These are phyloP conservation scores for Rhinoraja longicauda DNA, from an alignment of 2,797 vertebrate species.

Conservation along the genomic window DNA sequence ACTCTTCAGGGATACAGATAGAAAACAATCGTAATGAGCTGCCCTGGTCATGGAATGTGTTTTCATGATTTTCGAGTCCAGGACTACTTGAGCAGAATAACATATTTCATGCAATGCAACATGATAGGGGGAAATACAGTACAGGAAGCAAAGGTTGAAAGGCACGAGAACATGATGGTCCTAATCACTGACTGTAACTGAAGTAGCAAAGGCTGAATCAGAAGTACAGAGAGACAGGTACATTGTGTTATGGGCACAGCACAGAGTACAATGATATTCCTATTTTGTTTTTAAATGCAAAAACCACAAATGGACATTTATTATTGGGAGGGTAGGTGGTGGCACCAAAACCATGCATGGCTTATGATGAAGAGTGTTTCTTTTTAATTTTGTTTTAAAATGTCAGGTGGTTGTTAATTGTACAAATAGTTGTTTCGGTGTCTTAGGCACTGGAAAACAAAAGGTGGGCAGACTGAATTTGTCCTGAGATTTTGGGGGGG, in stretches of 20 bases:
- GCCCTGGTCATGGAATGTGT: constrained; percentile 48
- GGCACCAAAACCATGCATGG: constrained; percentile 43
- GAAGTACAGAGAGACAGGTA: constrained; percentile 55
- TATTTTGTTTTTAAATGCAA: constrained; percentile 12
- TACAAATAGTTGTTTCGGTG: constrained; percentile 82
- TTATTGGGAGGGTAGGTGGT: constrained; percentile 43
- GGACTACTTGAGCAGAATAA: constrained; percentile 49
- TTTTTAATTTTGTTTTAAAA: constrained; percentile 44
- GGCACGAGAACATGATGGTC: constrained; percentile 41
- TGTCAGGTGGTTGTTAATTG: constrained; percentile 70
- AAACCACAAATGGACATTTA: constrained; percentile 42
- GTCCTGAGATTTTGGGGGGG: constrained; percentile 53
- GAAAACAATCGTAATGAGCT: constrained; percentile 39
- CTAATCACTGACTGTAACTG: constrained; percentile 51
- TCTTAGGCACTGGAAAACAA: constrained; percentile 86
- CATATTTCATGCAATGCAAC: constrained; percentile 34
- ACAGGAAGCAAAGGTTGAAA: constrained; percentile 29
- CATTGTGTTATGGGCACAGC: constrained; percentile 14
- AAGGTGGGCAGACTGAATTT: constrained; percentile 84
- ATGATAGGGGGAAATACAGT: constrained; percentile 43
- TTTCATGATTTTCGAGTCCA: constrained; percentile 40
- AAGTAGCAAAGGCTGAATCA: constrained; percentile 50
- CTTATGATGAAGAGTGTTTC: constrained; percentile 31
- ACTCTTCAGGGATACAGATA: constrained; percentile 60
- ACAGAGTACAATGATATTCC: constrained; percentile 33